Conservation (phyloP, 2,888 invertebrate genomes). For the Lithophane ornitopus region DNA sequence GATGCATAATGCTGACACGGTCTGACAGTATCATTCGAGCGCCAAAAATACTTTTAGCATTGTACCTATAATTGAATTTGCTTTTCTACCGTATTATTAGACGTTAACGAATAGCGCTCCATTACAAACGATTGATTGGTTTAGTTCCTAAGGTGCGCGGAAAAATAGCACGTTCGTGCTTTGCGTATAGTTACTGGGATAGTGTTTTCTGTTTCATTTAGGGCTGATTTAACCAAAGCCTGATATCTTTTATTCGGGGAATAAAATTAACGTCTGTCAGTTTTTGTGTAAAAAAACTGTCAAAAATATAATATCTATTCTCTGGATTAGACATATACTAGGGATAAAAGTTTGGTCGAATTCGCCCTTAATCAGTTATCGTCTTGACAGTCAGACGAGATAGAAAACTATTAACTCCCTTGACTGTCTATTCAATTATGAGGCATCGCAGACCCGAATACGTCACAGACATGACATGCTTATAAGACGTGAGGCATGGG, state of each 20-base stretch:
- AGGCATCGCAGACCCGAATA: background rate
- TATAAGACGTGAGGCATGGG: background rate
- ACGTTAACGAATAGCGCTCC: background rate
- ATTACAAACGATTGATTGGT: conserved; percentile 32
- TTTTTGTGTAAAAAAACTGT: too few species aligned
- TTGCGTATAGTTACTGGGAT: background rate
- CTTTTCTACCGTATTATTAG: background rate
- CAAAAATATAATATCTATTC: too few species aligned
- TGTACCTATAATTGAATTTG: background rate
- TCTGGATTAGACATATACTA: too few species aligned
- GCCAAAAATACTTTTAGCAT: background rate
- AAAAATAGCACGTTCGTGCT: background rate
- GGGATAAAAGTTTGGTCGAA: too few species aligned
- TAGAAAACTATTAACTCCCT: background rate
- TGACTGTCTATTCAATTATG: conserved; percentile 21
- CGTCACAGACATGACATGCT: background rate
- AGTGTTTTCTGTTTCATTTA: background rate
- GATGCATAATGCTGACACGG: background rate
- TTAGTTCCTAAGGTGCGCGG: background rate
- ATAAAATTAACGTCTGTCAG: too few species aligned
- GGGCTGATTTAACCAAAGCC: too few species aligned
- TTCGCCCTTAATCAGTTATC: too few species aligned
- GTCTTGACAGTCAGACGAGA: background rate
- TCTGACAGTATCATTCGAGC: background rate
- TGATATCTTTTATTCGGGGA: too few species aligned